A percentile compares a stretch with the other conserved stretches of the same genome.
Conservation (phyloP, 2,888 invertebrate genomes). For the Leptura quadrifasciata region DNA sequence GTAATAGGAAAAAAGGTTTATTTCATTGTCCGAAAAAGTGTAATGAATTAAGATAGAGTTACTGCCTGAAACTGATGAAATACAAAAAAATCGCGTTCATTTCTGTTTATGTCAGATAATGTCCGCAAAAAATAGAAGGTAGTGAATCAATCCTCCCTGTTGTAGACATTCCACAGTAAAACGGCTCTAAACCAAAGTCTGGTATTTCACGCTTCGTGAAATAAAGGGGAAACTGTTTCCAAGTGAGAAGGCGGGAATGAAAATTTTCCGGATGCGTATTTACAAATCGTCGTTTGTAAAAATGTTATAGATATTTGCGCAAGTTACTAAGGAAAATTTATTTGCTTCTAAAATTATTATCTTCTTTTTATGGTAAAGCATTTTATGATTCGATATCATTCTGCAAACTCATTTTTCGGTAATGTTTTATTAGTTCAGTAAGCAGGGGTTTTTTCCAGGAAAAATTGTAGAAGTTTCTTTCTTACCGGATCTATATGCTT, state of each 20-base stretch:
- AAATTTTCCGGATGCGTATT: slow-evolving; percentile 57
- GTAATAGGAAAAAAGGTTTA: too few relatives aligned
- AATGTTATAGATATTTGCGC: not conserved
- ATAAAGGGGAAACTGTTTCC: slow-evolving; percentile 67
- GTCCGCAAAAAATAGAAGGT: slow-evolving; percentile 63
- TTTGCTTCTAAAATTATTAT: too few relatives aligned
- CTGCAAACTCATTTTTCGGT: too few relatives aligned
- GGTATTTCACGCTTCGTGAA: slow-evolving; percentile 69
- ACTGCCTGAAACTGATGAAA: slow-evolving; percentile 9
- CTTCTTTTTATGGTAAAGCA: too few relatives aligned
- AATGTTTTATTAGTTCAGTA: too few relatives aligned
- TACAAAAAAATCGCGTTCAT: slow-evolving; percentile 43
- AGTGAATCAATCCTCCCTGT: slow-evolving; percentile 67
- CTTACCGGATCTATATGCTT: too few relatives aligned
- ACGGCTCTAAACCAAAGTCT: slow-evolving; percentile 67
- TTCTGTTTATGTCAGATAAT: slow-evolving; percentile 67
- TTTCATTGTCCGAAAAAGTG: not conserved
- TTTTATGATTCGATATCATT: too few relatives aligned
- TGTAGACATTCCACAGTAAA: slow-evolving; percentile 65
- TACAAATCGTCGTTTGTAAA: not conserved
- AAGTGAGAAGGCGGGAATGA: slow-evolving; percentile 63
- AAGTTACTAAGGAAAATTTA: not conserved
- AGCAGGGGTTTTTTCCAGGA: too few relatives aligned
- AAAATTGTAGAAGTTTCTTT: too few relatives aligned
- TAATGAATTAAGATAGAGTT: not conserved